Base-by-base conservation (phyloP, 2,888 invertebrate genomes). In the Acrobeloides nanus region DNA sequence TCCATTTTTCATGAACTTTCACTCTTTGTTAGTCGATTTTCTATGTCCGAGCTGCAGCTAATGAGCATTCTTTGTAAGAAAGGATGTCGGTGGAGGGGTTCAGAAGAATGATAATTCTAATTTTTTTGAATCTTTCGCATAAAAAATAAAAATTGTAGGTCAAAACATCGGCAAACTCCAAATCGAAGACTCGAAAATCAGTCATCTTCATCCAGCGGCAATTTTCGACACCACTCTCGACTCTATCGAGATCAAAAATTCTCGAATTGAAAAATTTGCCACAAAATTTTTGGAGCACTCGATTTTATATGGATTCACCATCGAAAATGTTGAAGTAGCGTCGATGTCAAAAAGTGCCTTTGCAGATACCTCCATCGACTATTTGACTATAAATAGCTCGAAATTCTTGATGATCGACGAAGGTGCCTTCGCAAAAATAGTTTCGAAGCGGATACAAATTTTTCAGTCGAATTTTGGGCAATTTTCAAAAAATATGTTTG, bases 151-250 rank as follows among this genome's bases (percentile, higher is more conserved):
- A n/a, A n/a, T n/a, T n/a, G n/a, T n/a, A n/a, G n/a, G n/a, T 7
- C 33, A 17, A n/a, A 41, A 39, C 4, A 39, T 39, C 18, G 43
- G 39, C 3, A 18, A 21, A 18, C 8, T 43, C 17, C 10, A 23
- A n/a, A 20, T 38, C n/a, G 21, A 39, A 29, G 24, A 53, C 27
- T 41, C 40, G 7, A 40, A 32, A 49, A 43, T 21, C 34, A 7
- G 34, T 12, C 15, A 15, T 54, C 21, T 41, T 38, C n/a, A 23
- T 26, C 10, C 23, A 53, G 48, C 23, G 57, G 37, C 18, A 48
- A 15, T 27, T 23, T 57, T 21, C 40, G 41, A 24, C 46, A 26
- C 25, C 57, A 40, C 24, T 35, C 57, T 53, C 21, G 47, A 25
- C 38, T 35, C 29, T 12, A 37, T 56, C 12, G 33, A 58, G 31